Evolutionary conservation across 2,888 invertebrate genomes (phyloP), one percentile per base, ranked within the genome.

Genomic region (Dione juno): DNA sequence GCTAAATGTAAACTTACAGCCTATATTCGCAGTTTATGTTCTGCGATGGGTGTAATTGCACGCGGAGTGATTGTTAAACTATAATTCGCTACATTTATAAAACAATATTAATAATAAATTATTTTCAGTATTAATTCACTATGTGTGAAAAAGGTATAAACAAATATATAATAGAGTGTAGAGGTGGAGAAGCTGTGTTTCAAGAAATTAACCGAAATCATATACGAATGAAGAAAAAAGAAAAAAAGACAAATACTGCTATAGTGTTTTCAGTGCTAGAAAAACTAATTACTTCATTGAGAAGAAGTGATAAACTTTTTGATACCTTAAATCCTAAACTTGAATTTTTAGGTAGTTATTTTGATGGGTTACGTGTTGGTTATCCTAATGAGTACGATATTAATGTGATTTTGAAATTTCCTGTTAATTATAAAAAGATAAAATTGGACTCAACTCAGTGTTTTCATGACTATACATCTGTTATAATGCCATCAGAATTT

Each of bases 261-360:
- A 77, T 87, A 69, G 78, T 88, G 0, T 80, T 82, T 72, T 75
- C 79, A 40, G 86, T 86, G 13, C 80, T 88, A 6, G 74, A 80
- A 67, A 74, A 81, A 74, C 71, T 88, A 40, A 73, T 88, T 19
- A 79, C 77, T 28, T 77, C 75, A 68, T 88, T 88, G 86, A 79
- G 80, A 66, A 67, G 76, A 52, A 79, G 79, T 69, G 79, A 87
- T 72, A 73, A 72, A 21, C 77, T 88, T 53, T 88, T 88, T 68
- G 67, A 77, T 21, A 84, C 79, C 66, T 81, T 88, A 81, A 86
- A 83, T 64, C 88, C 88, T 8, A 84, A 77, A 69, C 75, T 88
- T 28, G 86, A 83, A 74, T 88, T 84, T 72, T 80, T 88, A 64
- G 88, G 88, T 3, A 88, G 88, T 71, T 88, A 87, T 73, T 88